Base-by-base conservation (phyloP, 2,888 invertebrate species). In the Heliconius ismenius region DNA sequence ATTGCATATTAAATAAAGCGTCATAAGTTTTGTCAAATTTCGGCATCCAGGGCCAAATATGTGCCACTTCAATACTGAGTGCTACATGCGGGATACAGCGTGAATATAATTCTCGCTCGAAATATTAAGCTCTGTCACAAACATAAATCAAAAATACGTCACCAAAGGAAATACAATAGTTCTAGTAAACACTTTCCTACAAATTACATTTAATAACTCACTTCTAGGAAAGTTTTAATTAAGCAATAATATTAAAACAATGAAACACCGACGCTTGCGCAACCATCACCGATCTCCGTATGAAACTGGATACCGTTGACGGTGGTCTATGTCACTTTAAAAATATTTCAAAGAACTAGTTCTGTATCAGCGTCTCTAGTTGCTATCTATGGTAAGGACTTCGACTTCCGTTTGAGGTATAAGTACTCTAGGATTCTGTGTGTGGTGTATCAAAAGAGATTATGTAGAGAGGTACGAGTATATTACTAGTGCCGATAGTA, bases 251-350 rank as follows among this genome's bases (percentile, higher is more conserved):
- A 64, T 70, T 77, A 77, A 63, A 77, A 79, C 79, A 79, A 79
- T 79, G 78, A 75, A 75, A 78, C 75, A 49, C 76, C 76, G 36
- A 69, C 60, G 73, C 65, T 79, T 79, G 77, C 72, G 77, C 76
- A 78, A 78, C 69, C 43, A 62, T 73, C 62, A 36, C 24, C 28
- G 64, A 79, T 80, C 81, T 80, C 63, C 73, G 58, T 63, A 65
- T 36, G 80, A 76, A 80, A 81, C 73, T 65, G 60, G 81, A 81
- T 39, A 73, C 74, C 81, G 64, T 18, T 54, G 49, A 62, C 76
- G 81, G 81, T 79, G 81, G 81, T 81, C 81, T 78, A 77, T 75
- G 74, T 67, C 63, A 63, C 49, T n/a, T 28, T 64, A 75, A 68
- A 64, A 73, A 75, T 63, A 74, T 49, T 80, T 81, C 79, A 73